Evolutionary conservation across 2,113 vertebrate species (phyloP).

Genomic region (Etia nguti): DNA sequence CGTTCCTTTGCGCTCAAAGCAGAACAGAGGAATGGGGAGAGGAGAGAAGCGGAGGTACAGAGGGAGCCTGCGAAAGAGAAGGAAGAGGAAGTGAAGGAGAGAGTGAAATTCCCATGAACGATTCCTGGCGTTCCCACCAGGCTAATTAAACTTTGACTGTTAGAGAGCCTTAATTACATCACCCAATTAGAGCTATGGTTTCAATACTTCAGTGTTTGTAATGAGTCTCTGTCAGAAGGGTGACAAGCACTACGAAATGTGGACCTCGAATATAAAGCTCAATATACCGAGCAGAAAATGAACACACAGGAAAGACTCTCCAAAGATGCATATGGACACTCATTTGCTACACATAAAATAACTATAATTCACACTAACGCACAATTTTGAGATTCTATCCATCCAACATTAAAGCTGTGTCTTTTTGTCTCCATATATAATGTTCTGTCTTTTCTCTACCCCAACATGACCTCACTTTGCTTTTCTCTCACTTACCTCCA

Average conservation of each 20-base stretch:
- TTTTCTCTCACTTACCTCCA: neutral
- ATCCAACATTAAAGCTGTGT: neutral
- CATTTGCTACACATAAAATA: neutral
- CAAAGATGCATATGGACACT: neutral
- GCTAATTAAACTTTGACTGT: slow-evolving; percentile 71
- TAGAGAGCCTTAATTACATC: slow-evolving; percentile 66
- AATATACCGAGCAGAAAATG: neutral
- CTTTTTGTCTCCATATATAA: neutral
- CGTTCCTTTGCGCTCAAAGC: slow-evolving; percentile 41
- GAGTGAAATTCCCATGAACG: slow-evolving; percentile 22
- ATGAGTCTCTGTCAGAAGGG: slow-evolving; percentile 42
- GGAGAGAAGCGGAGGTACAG: neutral
- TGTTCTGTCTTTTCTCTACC: neutral
- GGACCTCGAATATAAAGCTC: slow-evolving; percentile 5
- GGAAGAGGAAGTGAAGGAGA: neutral
- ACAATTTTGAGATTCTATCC: neutral
- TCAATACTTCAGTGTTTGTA: slow-evolving; percentile 41
- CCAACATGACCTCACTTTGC: slow-evolving; percentile 1
- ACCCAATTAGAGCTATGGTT: slow-evolving; percentile 52
- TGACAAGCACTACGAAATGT: neutral
- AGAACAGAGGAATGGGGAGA: neutral
- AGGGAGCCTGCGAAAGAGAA: neutral
- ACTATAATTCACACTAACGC: neutral
- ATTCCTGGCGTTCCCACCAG: slow-evolving; percentile 44
- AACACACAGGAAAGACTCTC: neutral